Percentiles rank a stretch among this genome's conserved stretches.
phyloP scores from a whole-genome alignment of 2,113 vertebrate genomes.

The Chionomys nivalis region DNA sequence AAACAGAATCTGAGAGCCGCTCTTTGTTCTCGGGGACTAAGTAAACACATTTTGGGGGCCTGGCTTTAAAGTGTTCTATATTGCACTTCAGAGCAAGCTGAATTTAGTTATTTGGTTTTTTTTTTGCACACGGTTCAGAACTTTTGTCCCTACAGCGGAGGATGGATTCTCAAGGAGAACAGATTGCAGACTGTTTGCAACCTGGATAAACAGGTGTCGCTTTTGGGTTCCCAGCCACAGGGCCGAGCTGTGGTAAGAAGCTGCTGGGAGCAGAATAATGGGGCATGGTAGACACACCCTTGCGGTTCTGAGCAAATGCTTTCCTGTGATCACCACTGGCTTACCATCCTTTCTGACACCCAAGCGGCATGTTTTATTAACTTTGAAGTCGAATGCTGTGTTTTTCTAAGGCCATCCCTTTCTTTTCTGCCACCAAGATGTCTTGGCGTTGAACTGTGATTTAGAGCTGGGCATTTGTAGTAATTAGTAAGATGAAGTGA shows the following conservation, averaged over 20 bases:
- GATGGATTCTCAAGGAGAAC: constrained; percentile 55
- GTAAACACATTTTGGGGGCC: constrained; percentile 44
- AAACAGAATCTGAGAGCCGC: constrained; percentile 15
- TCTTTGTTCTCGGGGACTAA: constrained; percentile 34
- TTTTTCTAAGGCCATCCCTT: constrained; percentile 68
- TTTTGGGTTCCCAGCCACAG: constrained; percentile 44
- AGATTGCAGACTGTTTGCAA: constrained; percentile 69
- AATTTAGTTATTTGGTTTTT: neutral
- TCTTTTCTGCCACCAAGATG: constrained; percentile 72
- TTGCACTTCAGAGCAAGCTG: constrained; percentile 58
- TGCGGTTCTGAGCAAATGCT: neutral
- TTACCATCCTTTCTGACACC: constrained; percentile 23
- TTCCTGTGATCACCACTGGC: neutral
- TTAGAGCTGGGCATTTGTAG: constrained; percentile 77
- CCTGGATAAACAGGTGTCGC: constrained; percentile 59
- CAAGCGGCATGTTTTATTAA: constrained; percentile 32
- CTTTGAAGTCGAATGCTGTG: neutral
- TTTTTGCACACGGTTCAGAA: neutral
- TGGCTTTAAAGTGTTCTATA: constrained; percentile 59
- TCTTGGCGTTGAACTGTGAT: constrained; percentile 78
- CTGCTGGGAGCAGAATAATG: neutral
- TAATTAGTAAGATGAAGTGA: constrained; percentile 82
- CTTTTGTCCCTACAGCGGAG: constrained; percentile 29
- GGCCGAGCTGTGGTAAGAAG: constrained; percentile 56
- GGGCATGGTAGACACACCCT: no score